Evolutionary conservation across 2,888 invertebrate genomes (phyloP), one percentile per base, ranked within the genome.

Genomic region (Xylota sylvarum): DNA sequence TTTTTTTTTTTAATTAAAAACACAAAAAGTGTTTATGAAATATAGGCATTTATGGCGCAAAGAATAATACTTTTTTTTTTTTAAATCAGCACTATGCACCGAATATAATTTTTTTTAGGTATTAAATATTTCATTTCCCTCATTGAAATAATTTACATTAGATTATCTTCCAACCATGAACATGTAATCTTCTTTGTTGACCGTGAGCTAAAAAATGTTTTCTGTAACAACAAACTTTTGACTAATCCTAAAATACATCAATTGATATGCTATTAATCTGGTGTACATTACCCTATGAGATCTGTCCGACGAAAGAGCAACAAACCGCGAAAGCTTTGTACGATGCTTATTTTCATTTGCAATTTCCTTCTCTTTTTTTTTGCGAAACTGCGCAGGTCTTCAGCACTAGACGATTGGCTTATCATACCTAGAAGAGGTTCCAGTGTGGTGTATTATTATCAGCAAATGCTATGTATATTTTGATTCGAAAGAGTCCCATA

Each of bases 371-470:
- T 30, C 17, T 37, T 58, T 58, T 14, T 69, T 69, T 32, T 48
- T 48, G 35, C 40, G 9, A 70, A 46, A 78, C 19, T 78, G 65
- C 78, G 72, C 60, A 78, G 43, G 65, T 50, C 64, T 65, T 60
- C 12, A 52, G 52, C n/a, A 32, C 62, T 72, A 14, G 7, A 3
- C 17, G 69, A 60, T 65, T 77, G n/a, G 52, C 65, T 78, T 83
- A 72, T 82, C 50, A 70, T 72, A 48, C 35, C 32, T 50, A 12
- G 12, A 14, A 14, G 46, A 37, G 60, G n/a, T 48, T 30, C 50
- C 56, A 65, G 64, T 12, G 52, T 60, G 35, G 50, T 23, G 27
- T 35, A 43, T 30, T 50, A 30, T 52, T 67, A 72, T 78, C 78
- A 73, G 37, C 32, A 14, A 83, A 52, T 4, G 32, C 27, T n/a